These are phyloP conservation scores for Cactoblastis cactorum DNA, from an alignment of 2,888 invertebrate genomes.

Conservation along the genomic window DNA sequence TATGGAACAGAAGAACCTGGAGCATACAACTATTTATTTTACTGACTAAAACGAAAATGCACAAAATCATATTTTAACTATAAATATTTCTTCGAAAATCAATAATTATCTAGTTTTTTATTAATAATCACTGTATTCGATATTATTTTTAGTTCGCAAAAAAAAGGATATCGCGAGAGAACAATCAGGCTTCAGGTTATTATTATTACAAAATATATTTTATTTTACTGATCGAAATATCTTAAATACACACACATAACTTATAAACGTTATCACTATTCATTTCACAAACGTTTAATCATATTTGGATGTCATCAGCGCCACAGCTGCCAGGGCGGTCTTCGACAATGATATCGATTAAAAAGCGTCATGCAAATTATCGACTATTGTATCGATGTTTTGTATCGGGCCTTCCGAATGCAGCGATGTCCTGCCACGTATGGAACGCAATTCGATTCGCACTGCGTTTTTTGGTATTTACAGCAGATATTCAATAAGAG, in stretches of 20 bases:
- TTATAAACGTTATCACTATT: background rate
- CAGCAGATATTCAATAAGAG: constrained; percentile 39
- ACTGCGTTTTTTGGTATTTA: constrained; percentile 55
- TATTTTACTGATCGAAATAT: no score
- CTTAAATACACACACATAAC: background rate
- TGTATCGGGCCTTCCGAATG: constrained; percentile 34
- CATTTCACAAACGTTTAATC: background rate
- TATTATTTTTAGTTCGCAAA: no score
- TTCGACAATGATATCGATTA: constrained; percentile 64
- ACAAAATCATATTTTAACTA: no score
- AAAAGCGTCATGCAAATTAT: constrained; percentile 78
- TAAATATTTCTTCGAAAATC: no score
- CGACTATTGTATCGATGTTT: constrained; percentile 61
- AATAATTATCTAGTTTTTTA: no score
- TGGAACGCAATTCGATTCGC: constrained; percentile 58
- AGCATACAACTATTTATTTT: no score
- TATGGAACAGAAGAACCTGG: no score
- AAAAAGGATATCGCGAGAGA: no score
- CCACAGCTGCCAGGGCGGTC: constrained; percentile 60
- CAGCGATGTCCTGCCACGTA: constrained; percentile 56
- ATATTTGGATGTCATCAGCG: constrained; percentile 20
- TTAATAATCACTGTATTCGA: no score
- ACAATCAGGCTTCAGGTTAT: no score
- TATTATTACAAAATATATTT: no score
- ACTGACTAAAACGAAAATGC: no score